A percentile compares a stretch with the other conserved stretches of the same genome.
These are phyloP conservation scores for Vireo altiloquus DNA, from an alignment of 2,113 vertebrate genomes.

Conservation along the genomic window DNA sequence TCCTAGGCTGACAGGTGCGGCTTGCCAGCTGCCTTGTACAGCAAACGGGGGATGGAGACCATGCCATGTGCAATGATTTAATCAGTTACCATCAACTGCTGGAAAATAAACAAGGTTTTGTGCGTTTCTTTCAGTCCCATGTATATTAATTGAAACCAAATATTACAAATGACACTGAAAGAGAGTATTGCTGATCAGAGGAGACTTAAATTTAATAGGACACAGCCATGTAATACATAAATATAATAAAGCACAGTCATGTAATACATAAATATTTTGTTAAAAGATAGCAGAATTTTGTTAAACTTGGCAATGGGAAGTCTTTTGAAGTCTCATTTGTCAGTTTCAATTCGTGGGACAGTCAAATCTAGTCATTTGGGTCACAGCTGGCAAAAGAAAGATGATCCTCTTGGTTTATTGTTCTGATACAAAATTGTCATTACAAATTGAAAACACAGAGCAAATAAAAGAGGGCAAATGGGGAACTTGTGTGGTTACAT, in stretches of 20 bases:
- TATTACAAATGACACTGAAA: conserved; percentile 44
- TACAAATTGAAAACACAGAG: conserved; percentile 65
- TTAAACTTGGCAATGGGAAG: conserved; percentile 59
- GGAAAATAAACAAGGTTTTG: conserved; percentile 44
- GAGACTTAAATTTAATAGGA: conserved; percentile 53
- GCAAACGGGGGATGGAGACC: conserved; percentile 52
- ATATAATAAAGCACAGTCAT: conserved; percentile 63
- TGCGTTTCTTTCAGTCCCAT: conserved; percentile 25
- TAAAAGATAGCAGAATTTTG: conserved; percentile 65
- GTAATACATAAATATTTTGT: conserved; percentile 69
- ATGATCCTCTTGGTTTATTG: conserved; percentile 60
- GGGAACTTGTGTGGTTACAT: conserved; percentile 58
- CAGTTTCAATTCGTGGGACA: conserved; percentile 54
- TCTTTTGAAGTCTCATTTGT: conserved; percentile 64
- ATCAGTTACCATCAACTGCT: conserved; percentile 47
- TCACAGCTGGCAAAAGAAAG: conserved; percentile 63
- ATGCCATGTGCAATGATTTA: conserved; percentile 54
- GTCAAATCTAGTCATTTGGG: conserved; percentile 53
- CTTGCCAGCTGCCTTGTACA: conserved; percentile 56
- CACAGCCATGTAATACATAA: conserved; percentile 67
- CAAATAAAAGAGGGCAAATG: conserved; percentile 67
- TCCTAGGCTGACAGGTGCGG: conserved; percentile 65
- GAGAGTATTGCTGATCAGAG: conserved; percentile 31
- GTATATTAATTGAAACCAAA: conserved; percentile 63
- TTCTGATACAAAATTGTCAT: conserved; percentile 68